Percentiles rank a stretch among this genome's conserved stretches.
These are phyloP conservation scores for Teleiodes luculella DNA, from an alignment of 2,888 invertebrate genomes.

Conservation along the genomic window DNA sequence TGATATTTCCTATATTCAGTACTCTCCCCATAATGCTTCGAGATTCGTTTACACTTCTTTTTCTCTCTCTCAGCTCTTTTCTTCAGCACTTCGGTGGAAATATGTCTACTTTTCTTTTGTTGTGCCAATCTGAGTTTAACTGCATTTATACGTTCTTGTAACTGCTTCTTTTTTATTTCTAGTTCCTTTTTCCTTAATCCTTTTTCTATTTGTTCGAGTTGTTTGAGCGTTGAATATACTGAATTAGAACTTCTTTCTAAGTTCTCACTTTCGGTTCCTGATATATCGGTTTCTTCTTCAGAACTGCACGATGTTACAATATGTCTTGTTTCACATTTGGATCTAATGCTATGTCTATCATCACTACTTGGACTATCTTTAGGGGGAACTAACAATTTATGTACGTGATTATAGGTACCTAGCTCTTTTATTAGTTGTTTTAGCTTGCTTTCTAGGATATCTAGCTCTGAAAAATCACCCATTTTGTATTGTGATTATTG, in stretches of 20 bases:
- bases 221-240: not conserved
- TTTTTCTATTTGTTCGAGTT: not conserved
- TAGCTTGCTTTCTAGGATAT: not conserved
- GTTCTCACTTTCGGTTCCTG: not conserved
- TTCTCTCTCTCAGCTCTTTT: not conserved
- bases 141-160: not conserved
- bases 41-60: not conserved
- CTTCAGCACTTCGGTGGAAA: not conserved
- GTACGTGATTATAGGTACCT: not conserved
- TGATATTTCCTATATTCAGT: too few relatives aligned
- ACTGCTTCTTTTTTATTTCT: slow-evolving; percentile 14
- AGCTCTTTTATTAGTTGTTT: not conserved
- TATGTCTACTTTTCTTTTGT: not conserved
- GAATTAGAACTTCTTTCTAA: not conserved
- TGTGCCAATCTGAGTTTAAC: not conserved
- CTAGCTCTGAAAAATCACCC: not conserved
- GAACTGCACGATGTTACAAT: not conserved
- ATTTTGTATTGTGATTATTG: not conserved
- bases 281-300: not conserved
- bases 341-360: not conserved
- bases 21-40: too few relatives aligned
- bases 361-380: not conserved
- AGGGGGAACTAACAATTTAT: not conserved
- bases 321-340: not conserved
- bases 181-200: not conserved